Evolutionary conservation across 2,113 vertebrate genomes (phyloP).

Genomic region (Ophthalmolycus amberensis): DNA sequence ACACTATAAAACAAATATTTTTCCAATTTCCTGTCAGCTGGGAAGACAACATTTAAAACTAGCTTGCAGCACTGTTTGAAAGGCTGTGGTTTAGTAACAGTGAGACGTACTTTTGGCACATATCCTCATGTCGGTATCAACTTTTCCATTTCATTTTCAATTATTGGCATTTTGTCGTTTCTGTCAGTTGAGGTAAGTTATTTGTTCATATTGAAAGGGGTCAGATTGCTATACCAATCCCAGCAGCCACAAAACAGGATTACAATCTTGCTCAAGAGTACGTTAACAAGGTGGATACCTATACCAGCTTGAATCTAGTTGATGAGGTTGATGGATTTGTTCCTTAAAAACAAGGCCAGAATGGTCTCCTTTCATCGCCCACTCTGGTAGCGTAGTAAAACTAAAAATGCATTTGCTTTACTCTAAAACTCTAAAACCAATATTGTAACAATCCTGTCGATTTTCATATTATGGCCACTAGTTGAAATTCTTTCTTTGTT

Average conservation of each 20-base stretch:
- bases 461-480: background rate
- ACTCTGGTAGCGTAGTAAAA: background rate
- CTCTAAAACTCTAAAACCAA: background rate
- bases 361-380: background rate
- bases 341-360: background rate
- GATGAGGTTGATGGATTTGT: background rate
- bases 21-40: too few relatives aligned
- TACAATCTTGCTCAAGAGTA: background rate
- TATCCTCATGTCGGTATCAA: constrained; percentile 8
- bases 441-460: background rate
- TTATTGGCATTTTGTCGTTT: constrained; percentile 5
- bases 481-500: background rate
- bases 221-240: constrained; percentile 3
- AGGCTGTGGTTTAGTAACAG: constrained; percentile 25
- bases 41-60: constrained; percentile 31
- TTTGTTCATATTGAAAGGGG: constrained; percentile 13
- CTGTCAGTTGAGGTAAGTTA: background rate
- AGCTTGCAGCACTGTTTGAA: constrained; percentile 34
- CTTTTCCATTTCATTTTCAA: constrained; percentile 18
- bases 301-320: background rate
- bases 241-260: background rate
- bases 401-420: background rate
- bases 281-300: background rate
- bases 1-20: constrained; percentile 36
- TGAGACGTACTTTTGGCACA: constrained; percentile 13